Evolutionary conservation across 1,140 invertebrate species (phyloP).

Genomic region (Aphelinus atriplicis): DNA sequence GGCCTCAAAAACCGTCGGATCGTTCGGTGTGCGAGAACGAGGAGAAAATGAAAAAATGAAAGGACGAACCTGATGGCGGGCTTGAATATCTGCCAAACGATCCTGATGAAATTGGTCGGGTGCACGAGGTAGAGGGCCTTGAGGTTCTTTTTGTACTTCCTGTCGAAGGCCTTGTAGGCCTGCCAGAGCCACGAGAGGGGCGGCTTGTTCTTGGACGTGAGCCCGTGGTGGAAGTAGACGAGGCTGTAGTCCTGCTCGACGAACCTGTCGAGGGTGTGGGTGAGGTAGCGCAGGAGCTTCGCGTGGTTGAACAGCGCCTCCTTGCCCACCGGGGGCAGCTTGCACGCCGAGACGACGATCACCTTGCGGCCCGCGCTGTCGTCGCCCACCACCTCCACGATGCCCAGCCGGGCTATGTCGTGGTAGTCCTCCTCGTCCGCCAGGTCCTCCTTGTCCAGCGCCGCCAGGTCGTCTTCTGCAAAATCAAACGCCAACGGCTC

Average conservation of each 20-base stretch:
- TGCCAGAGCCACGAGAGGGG: constrained; percentile 95
- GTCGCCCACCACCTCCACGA: constrained; percentile 92
- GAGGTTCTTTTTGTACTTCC: constrained; percentile 99
- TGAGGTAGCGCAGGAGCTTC: constrained; percentile 87
- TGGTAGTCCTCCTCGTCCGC: constrained; percentile 72
- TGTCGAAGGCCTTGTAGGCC: constrained; percentile 97
- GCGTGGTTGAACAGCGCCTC: constrained; percentile 79
- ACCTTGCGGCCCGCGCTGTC: constrained; percentile 91
- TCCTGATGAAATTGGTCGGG: constrained; percentile 96
- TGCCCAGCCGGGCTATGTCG: constrained; percentile 83
- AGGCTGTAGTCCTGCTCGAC: constrained; percentile 99
- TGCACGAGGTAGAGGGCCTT: constrained; percentile 98
- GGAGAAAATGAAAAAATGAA: too few relatives aligned
- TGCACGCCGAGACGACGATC: constrained; percentile 94
- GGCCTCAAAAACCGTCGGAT: too few relatives aligned
- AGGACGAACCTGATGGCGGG: constrained; percentile 83
- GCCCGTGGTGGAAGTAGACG: constrained; percentile 98
- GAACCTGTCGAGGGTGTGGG: constrained; percentile 95
- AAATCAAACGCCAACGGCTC: constrained; percentile 15
- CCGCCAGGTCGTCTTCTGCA: constrained; percentile 60
- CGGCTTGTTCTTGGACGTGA: constrained; percentile 97
- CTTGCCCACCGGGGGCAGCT: constrained; percentile 84
- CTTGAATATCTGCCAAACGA: constrained; percentile 95
- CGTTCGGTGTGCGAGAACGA: too few relatives aligned
- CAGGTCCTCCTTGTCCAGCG: constrained; percentile 60